These are phyloP conservation scores for Clupea harengus DNA, from an alignment of 2,113 vertebrate species.

Conservation along the genomic window DNA sequence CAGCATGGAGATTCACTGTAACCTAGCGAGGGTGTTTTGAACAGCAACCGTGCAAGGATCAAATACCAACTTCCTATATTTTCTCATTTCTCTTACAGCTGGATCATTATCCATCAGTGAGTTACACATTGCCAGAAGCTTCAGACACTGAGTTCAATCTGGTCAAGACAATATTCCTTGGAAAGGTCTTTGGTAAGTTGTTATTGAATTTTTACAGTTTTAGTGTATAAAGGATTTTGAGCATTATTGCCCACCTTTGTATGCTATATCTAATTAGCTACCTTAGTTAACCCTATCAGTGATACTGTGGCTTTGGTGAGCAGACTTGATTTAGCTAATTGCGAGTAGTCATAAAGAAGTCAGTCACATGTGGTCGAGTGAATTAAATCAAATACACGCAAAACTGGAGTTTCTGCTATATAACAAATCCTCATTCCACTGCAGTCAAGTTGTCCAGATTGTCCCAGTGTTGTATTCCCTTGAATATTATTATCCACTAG, in stretches of 20 bases:
- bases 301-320: too few species aligned
- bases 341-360: neutral
- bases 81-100: slow-evolving; percentile 67
- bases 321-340: too few species aligned
- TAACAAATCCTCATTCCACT: neutral
- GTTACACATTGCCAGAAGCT: slow-evolving; percentile 77
- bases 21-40: neutral
- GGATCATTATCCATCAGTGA: slow-evolving; percentile 87
- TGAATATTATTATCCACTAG: neutral
- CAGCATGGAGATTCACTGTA: neutral
- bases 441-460: neutral
- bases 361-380: too few species aligned
- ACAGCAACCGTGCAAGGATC: neutral
- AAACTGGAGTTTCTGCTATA: too few species aligned
- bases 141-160: slow-evolving; percentile 86
- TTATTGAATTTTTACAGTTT: neutral
- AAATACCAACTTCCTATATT: neutral
- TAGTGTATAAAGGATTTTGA: neutral
- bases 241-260: neutral
- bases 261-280: neutral
- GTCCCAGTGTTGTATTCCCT: neutral
- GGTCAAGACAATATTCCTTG: slow-evolving; percentile 92
- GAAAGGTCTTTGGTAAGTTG: slow-evolving; percentile 91
- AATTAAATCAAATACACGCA: too few species aligned
- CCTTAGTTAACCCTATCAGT: too few species aligned